phyloP scores from a whole-genome alignment of 2,797 vertebrate species.

The Eutrigla gurnardus region DNA sequence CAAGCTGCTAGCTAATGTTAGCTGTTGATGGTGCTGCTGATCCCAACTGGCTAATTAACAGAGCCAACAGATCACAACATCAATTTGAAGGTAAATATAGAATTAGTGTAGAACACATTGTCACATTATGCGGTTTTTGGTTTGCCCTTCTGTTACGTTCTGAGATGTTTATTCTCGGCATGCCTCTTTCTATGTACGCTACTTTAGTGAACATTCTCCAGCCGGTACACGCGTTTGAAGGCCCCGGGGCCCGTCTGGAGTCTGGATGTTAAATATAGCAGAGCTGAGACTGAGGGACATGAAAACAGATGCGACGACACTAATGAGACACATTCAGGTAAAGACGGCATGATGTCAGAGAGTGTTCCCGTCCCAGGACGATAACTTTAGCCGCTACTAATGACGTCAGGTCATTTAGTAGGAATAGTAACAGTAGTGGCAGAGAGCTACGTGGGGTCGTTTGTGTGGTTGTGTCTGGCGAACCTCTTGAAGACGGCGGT shows the following conservation, averaged over 20 bases:
- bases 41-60: too few relatives aligned
- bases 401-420: background rate
- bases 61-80: too few relatives aligned
- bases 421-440: too few relatives aligned
- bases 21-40: too few relatives aligned
- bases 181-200: too few relatives aligned
- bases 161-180: too few relatives aligned
- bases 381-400: background rate
- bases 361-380: background rate
- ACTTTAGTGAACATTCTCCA: background rate
- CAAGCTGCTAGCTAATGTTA: too few relatives aligned
- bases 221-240: background rate
- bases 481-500: constrained; percentile 99
- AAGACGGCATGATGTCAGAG: background rate
- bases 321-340: constrained; percentile 14
- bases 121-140: too few relatives aligned
- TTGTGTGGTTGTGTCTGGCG: constrained; percentile 45
- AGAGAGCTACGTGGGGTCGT: background rate
- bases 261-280: background rate
- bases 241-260: background rate
- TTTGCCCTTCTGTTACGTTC: background rate
- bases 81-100: background rate
- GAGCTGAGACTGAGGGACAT: background rate
- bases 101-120: background rate
- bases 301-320: constrained; percentile 9